These are phyloP conservation scores for Carassius gibelio DNA, from an alignment of 2,113 vertebrate species.

Conservation along the genomic window DNA sequence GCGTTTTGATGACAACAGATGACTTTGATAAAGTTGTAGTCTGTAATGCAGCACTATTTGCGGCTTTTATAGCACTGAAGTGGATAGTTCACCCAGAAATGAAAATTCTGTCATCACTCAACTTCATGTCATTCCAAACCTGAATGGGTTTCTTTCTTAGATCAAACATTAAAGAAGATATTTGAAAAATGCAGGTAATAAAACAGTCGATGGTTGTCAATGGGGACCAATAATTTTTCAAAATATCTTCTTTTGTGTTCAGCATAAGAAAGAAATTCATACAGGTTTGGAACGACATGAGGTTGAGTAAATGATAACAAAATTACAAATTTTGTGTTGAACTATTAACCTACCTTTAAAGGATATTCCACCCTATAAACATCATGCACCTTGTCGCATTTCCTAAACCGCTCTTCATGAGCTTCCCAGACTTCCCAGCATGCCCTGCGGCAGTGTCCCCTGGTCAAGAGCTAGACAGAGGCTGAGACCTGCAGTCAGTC, in stretches of 20 bases:
- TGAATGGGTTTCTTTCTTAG: too few species aligned
- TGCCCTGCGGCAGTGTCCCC: conserved; percentile 43
- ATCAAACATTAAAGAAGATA: too few species aligned
- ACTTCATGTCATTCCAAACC: neutral
- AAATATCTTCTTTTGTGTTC: too few species aligned
- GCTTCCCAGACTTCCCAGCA: conserved; percentile 20
- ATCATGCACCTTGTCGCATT: neutral
- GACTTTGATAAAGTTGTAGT: neutral
- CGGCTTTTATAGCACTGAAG: neutral
- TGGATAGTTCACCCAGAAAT: too few species aligned
- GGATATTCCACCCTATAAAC: neutral
- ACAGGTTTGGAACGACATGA: neutral
- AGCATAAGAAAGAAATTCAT: too few species aligned
- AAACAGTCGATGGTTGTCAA: too few species aligned
- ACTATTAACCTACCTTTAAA: neutral
- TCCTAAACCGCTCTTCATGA: neutral
- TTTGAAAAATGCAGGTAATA: too few species aligned
- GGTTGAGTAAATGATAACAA: neutral
- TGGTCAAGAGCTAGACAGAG: conserved; percentile 51
- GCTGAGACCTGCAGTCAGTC: conserved; percentile 53
- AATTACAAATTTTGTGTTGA: neutral
- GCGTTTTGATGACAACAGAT: neutral
- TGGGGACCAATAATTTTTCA: too few species aligned
- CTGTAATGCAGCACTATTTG: neutral
- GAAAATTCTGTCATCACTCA: too few species aligned